Conservation (phyloP, 1,140 invertebrate species). For the Cotesia vestalis region DNA sequence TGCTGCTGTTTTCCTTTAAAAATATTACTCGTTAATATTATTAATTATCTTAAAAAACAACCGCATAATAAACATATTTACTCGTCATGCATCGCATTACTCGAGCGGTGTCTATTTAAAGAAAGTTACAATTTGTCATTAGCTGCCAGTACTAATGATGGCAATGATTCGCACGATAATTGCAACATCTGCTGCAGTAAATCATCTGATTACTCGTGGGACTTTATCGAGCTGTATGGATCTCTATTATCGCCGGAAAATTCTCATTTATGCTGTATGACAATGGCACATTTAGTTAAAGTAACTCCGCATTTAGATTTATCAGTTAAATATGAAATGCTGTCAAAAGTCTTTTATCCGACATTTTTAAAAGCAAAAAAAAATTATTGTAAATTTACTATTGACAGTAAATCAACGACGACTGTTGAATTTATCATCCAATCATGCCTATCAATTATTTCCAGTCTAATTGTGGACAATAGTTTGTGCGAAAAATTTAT, state of each 20-base stretch:
- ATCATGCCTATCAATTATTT: conserved; percentile 71
- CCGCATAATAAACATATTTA: conserved; percentile 53
- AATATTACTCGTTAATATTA: conserved; percentile 54
- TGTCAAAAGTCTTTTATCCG: conserved; percentile 71
- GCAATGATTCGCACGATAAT: conserved; percentile 22
- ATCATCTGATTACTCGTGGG: conserved; percentile 62
- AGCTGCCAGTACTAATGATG: conserved; percentile 15
- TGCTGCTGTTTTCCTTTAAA: conserved; percentile 73
- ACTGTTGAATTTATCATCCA: conserved; percentile 69
- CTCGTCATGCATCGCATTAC: conserved; percentile 56
- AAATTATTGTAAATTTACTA: conserved; percentile 49
- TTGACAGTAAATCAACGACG: conserved; percentile 55
- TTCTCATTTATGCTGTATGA: conserved; percentile 66
- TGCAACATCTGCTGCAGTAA: conserved; percentile 49
- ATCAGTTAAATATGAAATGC: conserved; percentile 68
- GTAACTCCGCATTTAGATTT: conserved; percentile 67
- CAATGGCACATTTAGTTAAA: conserved; percentile 70
- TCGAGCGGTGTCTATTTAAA: conserved; percentile 70
- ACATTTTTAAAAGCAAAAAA: conserved; percentile 69
- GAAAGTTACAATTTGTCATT: conserved; percentile 65
- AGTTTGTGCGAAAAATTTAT: conserved; percentile 70
- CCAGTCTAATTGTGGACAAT: conserved; percentile 67
- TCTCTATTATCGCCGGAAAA: conserved; percentile 68
- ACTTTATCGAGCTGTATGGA: conserved; percentile 69
- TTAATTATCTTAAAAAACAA: conserved; percentile 58